Evolutionary conservation across 2,888 invertebrate genomes (phyloP).

Genomic region (Eristalis intricaria): DNA sequence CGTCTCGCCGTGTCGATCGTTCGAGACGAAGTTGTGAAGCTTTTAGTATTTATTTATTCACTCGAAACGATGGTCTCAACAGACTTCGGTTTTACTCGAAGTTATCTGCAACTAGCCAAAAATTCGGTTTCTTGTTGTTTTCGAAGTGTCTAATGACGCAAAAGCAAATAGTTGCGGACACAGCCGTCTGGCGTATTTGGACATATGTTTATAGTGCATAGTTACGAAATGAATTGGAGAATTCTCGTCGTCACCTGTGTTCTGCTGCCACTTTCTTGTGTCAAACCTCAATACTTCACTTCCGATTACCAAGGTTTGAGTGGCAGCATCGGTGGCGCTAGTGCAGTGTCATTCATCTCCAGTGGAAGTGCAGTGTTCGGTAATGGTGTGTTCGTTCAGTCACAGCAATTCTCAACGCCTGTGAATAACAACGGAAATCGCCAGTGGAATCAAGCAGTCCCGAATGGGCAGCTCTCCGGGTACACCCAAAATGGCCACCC

Average conservation of each 20-base stretch:
- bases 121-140: neutral
- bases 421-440: neutral
- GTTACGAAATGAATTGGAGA: slow-evolving; percentile 15
- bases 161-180: neutral
- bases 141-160: neutral
- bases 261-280: neutral
- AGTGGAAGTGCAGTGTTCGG: slow-evolving; percentile 1
- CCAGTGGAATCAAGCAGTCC: neutral
- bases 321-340: neutral
- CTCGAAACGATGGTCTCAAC: neutral
- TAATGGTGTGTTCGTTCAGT: slow-evolving; percentile 12
- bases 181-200: slow-evolving; percentile 9
- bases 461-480: neutral
- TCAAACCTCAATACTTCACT: neutral
- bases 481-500: neutral
- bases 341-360: slow-evolving; percentile 8
- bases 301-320: slow-evolving; percentile 20
- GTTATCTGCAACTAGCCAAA: neutral
- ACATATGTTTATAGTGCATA: neutral
- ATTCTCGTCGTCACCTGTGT: slow-evolving; percentile 11
- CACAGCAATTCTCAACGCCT: neutral
- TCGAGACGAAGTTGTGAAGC: neutral
- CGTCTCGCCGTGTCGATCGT: neutral
- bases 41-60: neutral
- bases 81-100: neutral